Evolutionary conservation across 2,888 invertebrate genomes (phyloP), one percentile per base, ranked within the genome.

Genomic region (Trissonchulus latispiculum): DNA sequence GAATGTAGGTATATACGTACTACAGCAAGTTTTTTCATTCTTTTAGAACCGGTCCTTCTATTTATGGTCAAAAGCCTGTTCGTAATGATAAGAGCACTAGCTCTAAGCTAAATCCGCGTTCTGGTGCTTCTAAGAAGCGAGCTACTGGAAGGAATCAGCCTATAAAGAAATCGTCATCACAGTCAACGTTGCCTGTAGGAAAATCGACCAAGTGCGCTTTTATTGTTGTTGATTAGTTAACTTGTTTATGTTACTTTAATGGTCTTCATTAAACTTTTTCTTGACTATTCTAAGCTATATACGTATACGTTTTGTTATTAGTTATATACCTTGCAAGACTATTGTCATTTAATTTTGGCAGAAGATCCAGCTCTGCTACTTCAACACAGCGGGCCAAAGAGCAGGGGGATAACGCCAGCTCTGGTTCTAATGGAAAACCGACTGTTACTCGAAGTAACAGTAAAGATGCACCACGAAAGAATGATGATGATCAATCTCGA

Each of bases 141-240:
- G 48, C 23, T 8, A 36, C 35, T 33, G 69, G 33, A 8, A 68
- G 35, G 15, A 36, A 36, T 36, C 69, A 68, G 35, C 69, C 33
- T 68, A 68, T 68, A 15, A 68, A 68, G n/a, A 68, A 68, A 36
- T 35, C 35, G n/a, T 68, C 69, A 3, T 68, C 69, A 3, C 69
- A 68, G 36, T 68, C 69, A 3, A 68, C 69, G 23, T 48, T 48
- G 48, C 48, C 48, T 15, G 23, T 23, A 23, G 48, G 23, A 48
- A 48, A 48, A 48, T 23, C 8, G 8, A 23, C 8, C 8, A 48
- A 48, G 48, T 48, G 23, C 8, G 48, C 48, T 48, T 48, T 48
- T 48, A 23, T 48, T 48, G n/a, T n/a, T n/a, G n/a, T n/a, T n/a
- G n/a, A n/a, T n/a, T n/a, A n/a, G n/a, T n/a, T n/a, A n/a, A n/a